Evolutionary conservation across 2,888 invertebrate genomes (phyloP).

Genomic region (Eucriotettix oculatus): DNA sequence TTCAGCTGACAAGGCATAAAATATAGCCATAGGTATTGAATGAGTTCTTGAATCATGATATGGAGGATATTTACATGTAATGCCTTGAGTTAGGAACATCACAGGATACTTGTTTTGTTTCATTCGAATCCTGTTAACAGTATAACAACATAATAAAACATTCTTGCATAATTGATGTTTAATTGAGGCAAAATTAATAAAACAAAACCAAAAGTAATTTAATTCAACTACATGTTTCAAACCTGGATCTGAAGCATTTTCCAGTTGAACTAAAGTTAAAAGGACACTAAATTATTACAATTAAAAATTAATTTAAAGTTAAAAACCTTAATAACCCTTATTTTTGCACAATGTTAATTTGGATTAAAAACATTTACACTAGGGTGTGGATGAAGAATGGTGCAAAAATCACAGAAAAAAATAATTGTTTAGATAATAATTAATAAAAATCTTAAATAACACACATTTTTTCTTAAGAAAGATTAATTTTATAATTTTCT

Average conservation of each 20-base stretch:
- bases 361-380: too few species aligned
- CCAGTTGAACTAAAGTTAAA: too few species aligned
- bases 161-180: neutral
- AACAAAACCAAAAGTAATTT: neutral
- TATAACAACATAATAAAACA: constrained; percentile 10
- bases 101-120: constrained; percentile 97
- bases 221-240: too few species aligned
- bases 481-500: too few species aligned
- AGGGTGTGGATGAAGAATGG: too few species aligned
- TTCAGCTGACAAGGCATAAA: constrained; percentile 64
- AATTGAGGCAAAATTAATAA: neutral
- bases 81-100: constrained; percentile 78
- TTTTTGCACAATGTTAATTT: too few species aligned
- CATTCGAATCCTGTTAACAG: constrained; percentile 42
- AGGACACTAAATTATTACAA: neutral
- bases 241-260: too few species aligned
- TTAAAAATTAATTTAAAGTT: neutral
- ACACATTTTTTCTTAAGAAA: too few species aligned
- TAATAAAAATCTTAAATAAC: too few species aligned
- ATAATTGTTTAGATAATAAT: neutral
- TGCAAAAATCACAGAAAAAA: neutral
- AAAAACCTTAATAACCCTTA: neutral
- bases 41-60: constrained; percentile 75
- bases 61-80: constrained; percentile 50
- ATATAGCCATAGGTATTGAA: constrained; percentile 63